Evolutionary conservation across 2,888 invertebrate species (phyloP).

Genomic region (Stenichneumon culpator): DNA sequence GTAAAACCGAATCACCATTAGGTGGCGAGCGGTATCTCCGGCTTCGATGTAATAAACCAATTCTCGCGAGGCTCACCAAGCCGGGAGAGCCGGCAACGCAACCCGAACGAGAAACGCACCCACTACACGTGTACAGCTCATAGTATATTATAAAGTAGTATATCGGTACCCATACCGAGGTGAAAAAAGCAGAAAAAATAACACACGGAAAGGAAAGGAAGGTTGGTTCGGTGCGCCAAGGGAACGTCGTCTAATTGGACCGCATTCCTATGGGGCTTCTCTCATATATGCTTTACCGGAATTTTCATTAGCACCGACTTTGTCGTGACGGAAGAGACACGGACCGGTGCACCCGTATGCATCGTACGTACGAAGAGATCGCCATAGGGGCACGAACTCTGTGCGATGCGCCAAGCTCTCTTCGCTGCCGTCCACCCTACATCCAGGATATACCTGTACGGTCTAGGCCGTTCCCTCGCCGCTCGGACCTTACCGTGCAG

Average conservation of each 20-base stretch:
- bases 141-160: conserved; percentile 21
- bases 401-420: conserved; percentile 22
- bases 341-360: conserved; percentile 67
- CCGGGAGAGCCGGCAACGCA: conserved; percentile 24
- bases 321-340: conserved; percentile 79
- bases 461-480: conserved; percentile 30
- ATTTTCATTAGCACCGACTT: conserved; percentile 82
- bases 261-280: conserved; percentile 79
- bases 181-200: conserved; percentile 24
- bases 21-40: conserved; percentile 72
- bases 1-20: conserved; percentile 75
- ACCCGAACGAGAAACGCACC: conserved; percentile 43
- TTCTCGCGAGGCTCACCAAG: conserved; percentile 69
- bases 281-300: conserved; percentile 77
- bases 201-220: background rate
- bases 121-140: conserved; percentile 30
- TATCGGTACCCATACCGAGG: conserved; percentile 28
- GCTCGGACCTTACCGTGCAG: conserved; percentile 10
- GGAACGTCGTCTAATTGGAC: conserved; percentile 82
- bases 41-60: conserved; percentile 80
- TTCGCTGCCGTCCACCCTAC: conserved; percentile 8
- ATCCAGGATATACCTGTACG: conserved; percentile 10
- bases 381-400: conserved; percentile 62
- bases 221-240: conserved; percentile 52
- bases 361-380: conserved; percentile 41